Evolutionary conservation across 2,797 vertebrate species (phyloP), one percentile per base, ranked within the genome.

Genomic region (Lutjanus argentimaculatus): DNA sequence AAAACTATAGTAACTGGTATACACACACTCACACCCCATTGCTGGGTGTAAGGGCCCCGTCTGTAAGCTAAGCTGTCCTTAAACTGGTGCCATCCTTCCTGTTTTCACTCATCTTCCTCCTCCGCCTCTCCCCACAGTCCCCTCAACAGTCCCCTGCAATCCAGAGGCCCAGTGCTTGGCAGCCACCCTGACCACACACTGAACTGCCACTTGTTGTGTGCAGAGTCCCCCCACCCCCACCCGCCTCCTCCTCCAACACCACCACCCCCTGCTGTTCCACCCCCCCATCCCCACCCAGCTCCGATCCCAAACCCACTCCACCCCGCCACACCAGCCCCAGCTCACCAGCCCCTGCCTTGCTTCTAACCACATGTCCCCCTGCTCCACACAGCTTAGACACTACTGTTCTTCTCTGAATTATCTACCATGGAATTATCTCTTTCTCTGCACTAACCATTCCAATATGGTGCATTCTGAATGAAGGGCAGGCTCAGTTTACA

Each of bases 41-140:
- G 77, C 81, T 82, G 79, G 76, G 87, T 92, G 86, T 80, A 72
- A 86, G 84, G 84, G 86, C 88, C 80, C 92, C 69, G 85, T 85
- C 90, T 91, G 85, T 86, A 76, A 92, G 87, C 89, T 86, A 76
- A 92, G 87, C 89, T 93, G 91, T 95, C 94, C 95, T 95, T 94
- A 91, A 88, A 89, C 93, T 88, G 91, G 95, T 95, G 95, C 94
- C 94, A 96, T 96, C 95, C 95, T 96, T 96, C 96, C 95, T 96
- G 95, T 96, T 94, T 94, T 92, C 80, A 87, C 90, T 95, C 93
- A 92, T 93, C 89, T 89, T 92, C 92, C 91, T 91, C 89, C 91
- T 84, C 79, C 62, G 70, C 78, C 77, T 86, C 75, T 85, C 84
- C 71, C 89, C 88, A 51, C 88, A 90, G 70, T 86, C 88, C 86